Percentiles rank a stretch among this genome's conserved stretches.
These are phyloP conservation scores for Sula dactylatra DNA, from an alignment of 2,113 vertebrate genomes.

Conservation along the genomic window DNA sequence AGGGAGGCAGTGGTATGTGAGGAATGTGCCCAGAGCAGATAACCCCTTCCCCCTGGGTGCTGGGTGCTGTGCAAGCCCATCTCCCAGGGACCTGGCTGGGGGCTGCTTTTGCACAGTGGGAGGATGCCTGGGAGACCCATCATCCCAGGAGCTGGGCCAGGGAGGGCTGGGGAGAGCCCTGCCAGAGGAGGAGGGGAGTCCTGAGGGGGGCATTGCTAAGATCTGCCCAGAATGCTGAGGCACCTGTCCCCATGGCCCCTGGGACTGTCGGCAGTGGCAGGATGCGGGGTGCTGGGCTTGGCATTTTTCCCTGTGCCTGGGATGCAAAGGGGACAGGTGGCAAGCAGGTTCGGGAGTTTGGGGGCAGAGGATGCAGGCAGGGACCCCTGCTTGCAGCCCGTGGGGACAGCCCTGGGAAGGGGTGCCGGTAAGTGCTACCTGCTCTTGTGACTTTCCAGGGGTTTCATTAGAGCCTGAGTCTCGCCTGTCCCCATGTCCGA, in stretches of 20 bases:
- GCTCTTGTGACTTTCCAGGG: neutral
- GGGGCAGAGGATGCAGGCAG: too few relatives aligned
- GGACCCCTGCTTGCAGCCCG: neutral
- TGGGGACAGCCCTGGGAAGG: neutral
- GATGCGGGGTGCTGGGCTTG: neutral
- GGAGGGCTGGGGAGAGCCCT: neutral
- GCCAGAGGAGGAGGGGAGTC: accelerated
- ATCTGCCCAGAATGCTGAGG: neutral
- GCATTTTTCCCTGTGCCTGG: accelerated
- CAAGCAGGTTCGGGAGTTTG: neutral
- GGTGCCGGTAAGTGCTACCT: neutral
- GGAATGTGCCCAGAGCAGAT: conserved; percentile 24
- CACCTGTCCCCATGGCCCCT: neutral
- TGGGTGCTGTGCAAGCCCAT: neutral
- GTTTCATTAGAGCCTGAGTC: neutral
- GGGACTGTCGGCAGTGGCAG: accelerated
- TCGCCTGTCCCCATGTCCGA: accelerated
- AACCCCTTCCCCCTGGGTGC: conserved; percentile 10
- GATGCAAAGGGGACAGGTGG: neutral
- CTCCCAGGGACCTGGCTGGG: neutral
- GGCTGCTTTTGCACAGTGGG: accelerated
- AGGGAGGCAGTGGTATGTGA: conserved; percentile 2
- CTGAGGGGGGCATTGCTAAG: accelerated
- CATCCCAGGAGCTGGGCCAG: neutral
- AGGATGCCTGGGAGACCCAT: neutral